These are phyloP conservation scores for Tineola bisselliella DNA, from an alignment of 2,888 invertebrate genomes.

Conservation along the genomic window DNA sequence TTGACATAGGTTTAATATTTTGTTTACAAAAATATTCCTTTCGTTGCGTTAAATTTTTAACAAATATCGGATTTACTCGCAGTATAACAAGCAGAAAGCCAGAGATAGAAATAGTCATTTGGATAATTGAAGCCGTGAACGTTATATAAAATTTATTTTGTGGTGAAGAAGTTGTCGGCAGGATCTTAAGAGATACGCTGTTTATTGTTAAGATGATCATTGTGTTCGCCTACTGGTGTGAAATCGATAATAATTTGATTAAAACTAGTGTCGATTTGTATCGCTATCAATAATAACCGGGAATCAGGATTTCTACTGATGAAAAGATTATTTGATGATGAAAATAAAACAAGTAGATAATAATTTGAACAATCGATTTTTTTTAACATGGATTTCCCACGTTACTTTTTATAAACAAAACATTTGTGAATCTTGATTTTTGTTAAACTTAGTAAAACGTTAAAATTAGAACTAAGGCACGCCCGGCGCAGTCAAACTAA, in stretches of 20 bases:
- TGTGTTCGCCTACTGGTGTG: conserved; percentile 13
- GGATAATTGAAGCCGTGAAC: background rate
- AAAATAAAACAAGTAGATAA: background rate
- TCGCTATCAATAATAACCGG: background rate
- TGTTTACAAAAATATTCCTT: background rate
- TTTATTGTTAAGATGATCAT: background rate
- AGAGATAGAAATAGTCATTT: background rate
- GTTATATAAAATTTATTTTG: background rate
- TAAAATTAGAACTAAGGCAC: conserved; percentile 35
- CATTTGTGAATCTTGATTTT: too few relatives aligned
- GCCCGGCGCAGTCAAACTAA: conserved; percentile 59
- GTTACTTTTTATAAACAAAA: too few relatives aligned
- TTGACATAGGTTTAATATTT: background rate
- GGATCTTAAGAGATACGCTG: background rate
- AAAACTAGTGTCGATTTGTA: background rate
- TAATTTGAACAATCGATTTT: background rate
- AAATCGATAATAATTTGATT: conserved; percentile 16
- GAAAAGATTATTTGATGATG: background rate
- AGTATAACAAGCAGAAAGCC: background rate
- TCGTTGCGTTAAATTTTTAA: too few relatives aligned
- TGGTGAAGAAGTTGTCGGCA: background rate
- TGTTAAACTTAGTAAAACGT: background rate
- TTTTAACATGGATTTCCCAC: too few relatives aligned
- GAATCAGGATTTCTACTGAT: background rate
- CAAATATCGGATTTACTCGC: too few relatives aligned